Evolutionary conservation across 2,113 vertebrate genomes (phyloP).

Genomic region (Aptenodytes forsteri): DNA sequence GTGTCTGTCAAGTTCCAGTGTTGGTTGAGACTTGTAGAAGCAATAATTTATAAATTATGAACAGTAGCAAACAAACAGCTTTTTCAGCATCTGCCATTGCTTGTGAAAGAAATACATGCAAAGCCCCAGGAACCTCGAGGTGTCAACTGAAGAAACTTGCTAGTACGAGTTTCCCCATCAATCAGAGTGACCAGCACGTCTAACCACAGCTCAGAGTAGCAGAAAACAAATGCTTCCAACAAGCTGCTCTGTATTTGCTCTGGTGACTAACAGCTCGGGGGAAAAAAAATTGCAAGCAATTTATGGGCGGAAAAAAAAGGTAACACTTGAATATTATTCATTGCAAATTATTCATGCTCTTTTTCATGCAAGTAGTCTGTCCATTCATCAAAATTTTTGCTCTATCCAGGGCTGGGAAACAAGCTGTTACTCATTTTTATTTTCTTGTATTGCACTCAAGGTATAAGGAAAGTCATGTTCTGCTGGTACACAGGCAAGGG

Average conservation of each 20-base stretch:
- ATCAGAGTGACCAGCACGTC: not conserved
- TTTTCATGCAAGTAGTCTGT: conserved; percentile 45
- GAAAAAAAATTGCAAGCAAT: conserved; percentile 11
- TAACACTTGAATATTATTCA: conserved; percentile 58
- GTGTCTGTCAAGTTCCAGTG: not conserved
- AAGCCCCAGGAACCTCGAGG: not conserved
- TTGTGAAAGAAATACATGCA: not conserved
- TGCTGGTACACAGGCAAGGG: not conserved
- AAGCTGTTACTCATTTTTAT: conserved; percentile 69
- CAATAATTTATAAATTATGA: conserved; percentile 1
- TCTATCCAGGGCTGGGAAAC: conserved; percentile 39
- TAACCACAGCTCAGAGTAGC: not conserved
- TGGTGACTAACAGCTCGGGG: not conserved
- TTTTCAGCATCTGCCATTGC: not conserved
- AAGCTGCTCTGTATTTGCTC: conserved; percentile 23
- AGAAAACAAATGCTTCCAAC: conserved; percentile 34
- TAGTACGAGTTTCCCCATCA: not conserved
- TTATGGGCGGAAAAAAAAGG: conserved; percentile 51
- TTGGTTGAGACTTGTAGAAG: not conserved
- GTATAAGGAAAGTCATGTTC: conserved; percentile 1
- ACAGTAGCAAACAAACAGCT: not conserved
- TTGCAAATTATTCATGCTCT: conserved; percentile 58
- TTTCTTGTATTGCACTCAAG: conserved; percentile 32
- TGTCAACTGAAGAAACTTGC: not conserved
- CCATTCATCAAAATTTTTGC: conserved; percentile 66